phyloP scores from a whole-genome alignment of 2,888 invertebrate genomes.

The Drosophila meridiana region DNA sequence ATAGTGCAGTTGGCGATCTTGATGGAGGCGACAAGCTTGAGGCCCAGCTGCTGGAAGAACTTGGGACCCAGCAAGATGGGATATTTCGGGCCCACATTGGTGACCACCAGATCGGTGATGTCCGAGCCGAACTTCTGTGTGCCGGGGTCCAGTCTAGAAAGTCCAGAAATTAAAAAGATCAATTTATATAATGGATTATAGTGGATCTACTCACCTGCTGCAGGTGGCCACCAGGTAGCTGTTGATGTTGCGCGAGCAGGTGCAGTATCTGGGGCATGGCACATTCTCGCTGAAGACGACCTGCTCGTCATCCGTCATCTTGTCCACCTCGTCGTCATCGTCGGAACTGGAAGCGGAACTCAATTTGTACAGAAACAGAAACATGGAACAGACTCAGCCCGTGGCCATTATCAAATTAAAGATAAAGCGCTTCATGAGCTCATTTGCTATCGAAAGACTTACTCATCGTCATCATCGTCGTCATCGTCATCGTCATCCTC shows the following conservation, averaged over 20 bases:
- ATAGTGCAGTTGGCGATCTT: constrained; percentile 90
- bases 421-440: constrained; percentile 1
- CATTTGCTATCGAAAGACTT: constrained; percentile 24
- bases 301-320: constrained; percentile 81
- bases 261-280: constrained; percentile 88
- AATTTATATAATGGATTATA: too few relatives aligned
- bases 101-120: constrained; percentile 89
- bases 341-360: constrained; percentile 38
- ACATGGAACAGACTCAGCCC: neutral
- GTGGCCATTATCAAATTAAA: neutral
- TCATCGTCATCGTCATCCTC: constrained; percentile 67
- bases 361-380: neutral
- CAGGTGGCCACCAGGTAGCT: constrained; percentile 89
- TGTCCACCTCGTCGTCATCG: constrained; percentile 77
- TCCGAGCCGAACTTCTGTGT: constrained; percentile 89
- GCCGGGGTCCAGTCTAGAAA: constrained; percentile 87
- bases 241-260: constrained; percentile 87
- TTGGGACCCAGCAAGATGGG: constrained; percentile 87
- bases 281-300: constrained; percentile 83
- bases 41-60: constrained; percentile 88
- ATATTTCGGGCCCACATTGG: constrained; percentile 87
- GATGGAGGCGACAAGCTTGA: constrained; percentile 89
- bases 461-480: constrained; percentile 67
- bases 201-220: constrained; percentile 85
- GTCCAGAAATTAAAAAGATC: neutral